Evolutionary conservation across 1,140 invertebrate species (phyloP).

Genomic region (Procambarus clarkii): DNA sequence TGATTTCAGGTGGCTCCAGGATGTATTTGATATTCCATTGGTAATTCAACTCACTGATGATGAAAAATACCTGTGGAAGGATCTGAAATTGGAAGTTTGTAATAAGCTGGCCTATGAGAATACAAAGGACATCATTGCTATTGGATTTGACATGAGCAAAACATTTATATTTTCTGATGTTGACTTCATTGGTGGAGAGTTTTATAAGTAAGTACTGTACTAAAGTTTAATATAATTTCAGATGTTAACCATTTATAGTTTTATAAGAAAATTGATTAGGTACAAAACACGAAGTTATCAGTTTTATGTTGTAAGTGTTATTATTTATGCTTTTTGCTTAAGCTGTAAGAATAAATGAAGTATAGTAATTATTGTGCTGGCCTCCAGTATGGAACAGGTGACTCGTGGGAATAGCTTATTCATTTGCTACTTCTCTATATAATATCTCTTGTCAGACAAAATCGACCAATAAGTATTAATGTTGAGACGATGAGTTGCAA

Average conservation of each 20-base stretch:
- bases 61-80: slow-evolving; percentile 99
- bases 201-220: slow-evolving; percentile 48
- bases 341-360: too few species aligned
- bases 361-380: too few species aligned
- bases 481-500: too few species aligned
- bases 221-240: slow-evolving; percentile 85
- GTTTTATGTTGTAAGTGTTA: too few species aligned
- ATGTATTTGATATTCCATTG: slow-evolving; percentile 97
- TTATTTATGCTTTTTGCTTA: too few species aligned
- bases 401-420: too few species aligned
- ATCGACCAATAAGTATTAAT: too few species aligned
- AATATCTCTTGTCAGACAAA: too few species aligned
- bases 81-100: slow-evolving; percentile 92
- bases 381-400: too few species aligned
- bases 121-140: slow-evolving; percentile 98
- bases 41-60: slow-evolving; percentile 99
- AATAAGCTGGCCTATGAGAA: slow-evolving; percentile 92
- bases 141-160: slow-evolving; percentile 96
- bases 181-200: slow-evolving; percentile 92
- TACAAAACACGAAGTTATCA: too few species aligned
- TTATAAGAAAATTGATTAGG: slow-evolving; percentile 45
- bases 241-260: slow-evolving; percentile 93
- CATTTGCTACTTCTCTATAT: too few species aligned
- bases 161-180: slow-evolving; percentile 99
- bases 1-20: slow-evolving; percentile 92